Conservation (phyloP, 2,113 vertebrate genomes). For the Gobio gobio region DNA sequence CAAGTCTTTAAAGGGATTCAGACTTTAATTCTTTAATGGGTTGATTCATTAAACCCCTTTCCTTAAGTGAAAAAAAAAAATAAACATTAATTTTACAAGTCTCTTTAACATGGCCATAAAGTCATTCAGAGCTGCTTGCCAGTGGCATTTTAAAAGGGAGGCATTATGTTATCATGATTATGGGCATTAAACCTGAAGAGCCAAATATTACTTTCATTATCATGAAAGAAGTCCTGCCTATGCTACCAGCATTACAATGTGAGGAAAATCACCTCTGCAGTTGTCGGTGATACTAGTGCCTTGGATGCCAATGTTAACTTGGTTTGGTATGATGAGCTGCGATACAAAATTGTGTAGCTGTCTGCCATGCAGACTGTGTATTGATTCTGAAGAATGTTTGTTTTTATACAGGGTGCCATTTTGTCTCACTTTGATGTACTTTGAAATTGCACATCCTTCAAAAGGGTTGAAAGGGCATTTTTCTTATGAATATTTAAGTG, state of each 20-base stretch:
- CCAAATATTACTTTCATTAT: not conserved
- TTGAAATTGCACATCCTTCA: conserved; percentile 4
- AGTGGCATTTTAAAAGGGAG: not conserved
- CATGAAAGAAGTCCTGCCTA: not conserved
- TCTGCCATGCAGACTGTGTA: not conserved
- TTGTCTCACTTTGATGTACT: not conserved
- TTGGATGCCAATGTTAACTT: not conserved
- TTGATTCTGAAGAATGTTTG: not conserved
- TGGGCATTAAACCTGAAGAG: not conserved
- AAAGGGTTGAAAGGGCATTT: not conserved
- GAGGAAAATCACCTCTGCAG: not conserved
- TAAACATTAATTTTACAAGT: not conserved
- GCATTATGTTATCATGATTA: not conserved
- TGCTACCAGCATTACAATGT: not conserved
- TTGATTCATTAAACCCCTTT: not conserved
- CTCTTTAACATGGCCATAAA: not conserved
- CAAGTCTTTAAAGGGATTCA: not conserved
- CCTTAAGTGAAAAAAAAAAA: not conserved
- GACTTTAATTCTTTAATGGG: not conserved
- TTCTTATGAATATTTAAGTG: conserved; percentile 23
- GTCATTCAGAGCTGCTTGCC: not conserved
- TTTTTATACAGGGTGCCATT: conserved; percentile 11
- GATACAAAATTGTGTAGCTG: not conserved
- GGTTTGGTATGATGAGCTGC: not conserved
- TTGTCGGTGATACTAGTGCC: not conserved